Percentiles rank a stretch among this genome's conserved stretches.
Evolutionary conservation across 2,113 vertebrate species (phyloP).

Genomic region (Grantiella picta): DNA sequence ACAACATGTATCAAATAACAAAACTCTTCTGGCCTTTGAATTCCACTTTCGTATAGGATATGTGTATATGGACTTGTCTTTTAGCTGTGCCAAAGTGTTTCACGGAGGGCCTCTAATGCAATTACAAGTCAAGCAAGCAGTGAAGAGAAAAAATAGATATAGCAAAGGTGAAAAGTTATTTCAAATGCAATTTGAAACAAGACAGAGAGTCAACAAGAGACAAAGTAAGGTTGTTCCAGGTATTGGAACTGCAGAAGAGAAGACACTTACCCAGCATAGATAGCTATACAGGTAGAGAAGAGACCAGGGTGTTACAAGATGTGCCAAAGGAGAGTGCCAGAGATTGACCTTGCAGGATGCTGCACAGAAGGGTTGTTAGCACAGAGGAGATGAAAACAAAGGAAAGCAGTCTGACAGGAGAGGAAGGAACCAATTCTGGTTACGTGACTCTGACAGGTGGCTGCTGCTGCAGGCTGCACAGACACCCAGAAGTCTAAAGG

Average conservation of each 20-base stretch:
- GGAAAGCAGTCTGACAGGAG: slow-evolving; percentile 15
- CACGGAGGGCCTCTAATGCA: background rate
- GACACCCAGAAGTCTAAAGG: slow-evolving; percentile 1
- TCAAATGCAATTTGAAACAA: slow-evolving; percentile 40
- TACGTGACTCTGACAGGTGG: background rate
- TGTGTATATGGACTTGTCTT: background rate
- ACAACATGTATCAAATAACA: background rate
- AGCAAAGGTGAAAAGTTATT: slow-evolving; percentile 31
- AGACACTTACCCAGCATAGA: background rate
- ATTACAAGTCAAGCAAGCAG: slow-evolving; percentile 5
- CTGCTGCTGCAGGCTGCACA: background rate
- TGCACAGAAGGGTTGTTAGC: slow-evolving; percentile 23
- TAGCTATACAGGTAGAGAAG: background rate
- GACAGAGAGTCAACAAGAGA: slow-evolving; percentile 14
- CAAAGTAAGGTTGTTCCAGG: slow-evolving; percentile 24
- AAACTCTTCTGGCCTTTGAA: background rate
- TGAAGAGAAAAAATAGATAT: background rate
- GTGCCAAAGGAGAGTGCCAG: slow-evolving; percentile 1
- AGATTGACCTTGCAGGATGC: slow-evolving; percentile 22
- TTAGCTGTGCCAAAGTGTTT: background rate
- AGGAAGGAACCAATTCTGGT: slow-evolving; percentile 35
- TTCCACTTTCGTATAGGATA: background rate
- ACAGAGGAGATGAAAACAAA: slow-evolving; percentile 46
- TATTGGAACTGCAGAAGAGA: slow-evolving; percentile 19
- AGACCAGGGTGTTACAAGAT: background rate